A percentile compares a stretch with the other conserved stretches of the same genome.
These are phyloP conservation scores for Procambarus clarkii DNA, from an alignment of 1,140 invertebrate genomes.

Conservation along the genomic window DNA sequence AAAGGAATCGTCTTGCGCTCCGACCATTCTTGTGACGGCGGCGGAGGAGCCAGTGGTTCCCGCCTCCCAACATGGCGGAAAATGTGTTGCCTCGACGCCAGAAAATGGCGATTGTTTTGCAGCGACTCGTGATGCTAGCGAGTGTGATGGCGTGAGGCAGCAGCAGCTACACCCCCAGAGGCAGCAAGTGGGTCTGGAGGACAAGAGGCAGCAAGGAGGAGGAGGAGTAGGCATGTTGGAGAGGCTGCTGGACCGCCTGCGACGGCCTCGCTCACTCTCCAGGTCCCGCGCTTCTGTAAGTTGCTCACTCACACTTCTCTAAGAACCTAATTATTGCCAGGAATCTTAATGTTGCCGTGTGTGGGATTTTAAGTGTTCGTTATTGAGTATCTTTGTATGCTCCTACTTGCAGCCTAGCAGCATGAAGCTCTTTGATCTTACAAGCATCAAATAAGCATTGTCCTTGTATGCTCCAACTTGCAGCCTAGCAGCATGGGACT, in stretches of 20 bases:
- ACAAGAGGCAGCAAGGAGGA: neutral
- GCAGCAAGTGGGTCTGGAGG: neutral
- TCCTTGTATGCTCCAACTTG: too few relatives aligned
- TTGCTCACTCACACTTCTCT: neutral
- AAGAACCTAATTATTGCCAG: too few relatives aligned
- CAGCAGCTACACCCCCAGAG: neutral
- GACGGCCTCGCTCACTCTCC: slow-evolving; percentile 26
- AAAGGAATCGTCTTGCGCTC: neutral
- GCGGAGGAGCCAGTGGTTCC: neutral
- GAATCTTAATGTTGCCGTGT: too few relatives aligned
- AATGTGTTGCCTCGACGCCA: neutral
- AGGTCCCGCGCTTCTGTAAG: slow-evolving; percentile 36
- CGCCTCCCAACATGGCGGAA: neutral
- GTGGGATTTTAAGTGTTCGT: too few relatives aligned
- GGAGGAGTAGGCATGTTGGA: neutral
- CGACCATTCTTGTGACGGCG: slow-evolving; percentile 12
- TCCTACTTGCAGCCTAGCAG: too few relatives aligned
- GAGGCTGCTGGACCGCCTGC: slow-evolving; percentile 9
- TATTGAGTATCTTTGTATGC: too few relatives aligned
- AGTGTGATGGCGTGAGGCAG: neutral
- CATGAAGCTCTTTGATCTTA: too few relatives aligned
- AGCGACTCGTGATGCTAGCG: neutral
- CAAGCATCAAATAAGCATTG: too few relatives aligned
- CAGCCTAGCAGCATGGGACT: too few relatives aligned
- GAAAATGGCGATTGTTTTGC: neutral